Evolutionary conservation across 2,797 vertebrate genomes (phyloP).

Genomic region (Argentina silus): DNA sequence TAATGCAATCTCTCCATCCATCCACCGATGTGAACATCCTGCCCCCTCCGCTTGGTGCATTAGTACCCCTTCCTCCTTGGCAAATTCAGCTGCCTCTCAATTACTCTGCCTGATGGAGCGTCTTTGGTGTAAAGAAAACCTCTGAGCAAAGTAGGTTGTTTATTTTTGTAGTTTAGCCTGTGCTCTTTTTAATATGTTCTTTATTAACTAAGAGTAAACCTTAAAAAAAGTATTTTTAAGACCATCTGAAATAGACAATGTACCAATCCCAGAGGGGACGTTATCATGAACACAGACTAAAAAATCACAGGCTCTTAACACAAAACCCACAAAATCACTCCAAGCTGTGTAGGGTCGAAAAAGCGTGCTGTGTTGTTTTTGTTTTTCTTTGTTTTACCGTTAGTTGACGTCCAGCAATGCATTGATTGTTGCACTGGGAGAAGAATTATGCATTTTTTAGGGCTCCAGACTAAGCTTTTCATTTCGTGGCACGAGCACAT

Average conservation of each 20-base stretch:
- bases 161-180: not conserved
- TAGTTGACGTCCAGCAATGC: not conserved
- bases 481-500: too few relatives aligned
- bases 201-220: too few relatives aligned
- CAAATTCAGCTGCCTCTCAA: conserved; percentile 64
- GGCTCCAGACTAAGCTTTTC: too few relatives aligned
- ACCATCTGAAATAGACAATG: not conserved
- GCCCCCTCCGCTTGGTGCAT: conserved; percentile 37
- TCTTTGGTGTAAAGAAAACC: not conserved
- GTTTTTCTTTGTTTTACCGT: not conserved
- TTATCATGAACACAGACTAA: not conserved
- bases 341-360: not conserved
- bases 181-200: not conserved
- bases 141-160: not conserved
- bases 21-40: conserved; percentile 58
- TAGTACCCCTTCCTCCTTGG: conserved; percentile 57
- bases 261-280: not conserved
- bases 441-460: not conserved
- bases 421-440: not conserved
- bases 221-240: too few relatives aligned
- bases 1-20: conserved; percentile 65
- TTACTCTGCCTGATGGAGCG: conserved; percentile 41
- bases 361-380: not conserved
- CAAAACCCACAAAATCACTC: not conserved
- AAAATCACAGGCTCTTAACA: not conserved